Percentiles rank a stretch among this genome's conserved stretches.
Evolutionary conservation across 2,113 vertebrate species (phyloP).

Genomic region (Triplophysa rosa): DNA sequence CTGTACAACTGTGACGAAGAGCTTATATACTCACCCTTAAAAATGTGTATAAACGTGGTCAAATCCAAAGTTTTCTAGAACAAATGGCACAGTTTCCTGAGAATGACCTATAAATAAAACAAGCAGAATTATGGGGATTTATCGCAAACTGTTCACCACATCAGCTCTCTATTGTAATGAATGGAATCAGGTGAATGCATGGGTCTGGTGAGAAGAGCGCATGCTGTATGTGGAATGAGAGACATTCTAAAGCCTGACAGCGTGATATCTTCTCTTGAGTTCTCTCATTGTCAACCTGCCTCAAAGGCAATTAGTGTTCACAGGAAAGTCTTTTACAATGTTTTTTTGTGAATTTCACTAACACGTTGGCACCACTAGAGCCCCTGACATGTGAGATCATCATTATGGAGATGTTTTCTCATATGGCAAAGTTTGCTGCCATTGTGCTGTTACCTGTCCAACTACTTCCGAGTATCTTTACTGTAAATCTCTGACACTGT

Average conservation of each 20-base stretch:
- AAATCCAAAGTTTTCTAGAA: not conserved
- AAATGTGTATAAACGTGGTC: no score
- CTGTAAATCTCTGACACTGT: not conserved
- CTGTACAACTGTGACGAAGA: no score
- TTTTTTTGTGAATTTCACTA: not conserved
- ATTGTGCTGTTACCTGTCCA: not conserved
- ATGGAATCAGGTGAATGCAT: constrained; percentile 1
- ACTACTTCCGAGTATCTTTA: not conserved
- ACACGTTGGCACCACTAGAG: not conserved
- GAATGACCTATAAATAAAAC: not conserved
- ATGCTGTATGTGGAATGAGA: not conserved
- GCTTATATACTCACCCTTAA: no score
- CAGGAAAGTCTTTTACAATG: not conserved
- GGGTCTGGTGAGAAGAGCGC: constrained; percentile 8
- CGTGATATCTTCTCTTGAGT: not conserved
- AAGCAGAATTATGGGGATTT: constrained; percentile 38
- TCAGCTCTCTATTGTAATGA: constrained; percentile 43
- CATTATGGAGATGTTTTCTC: constrained; percentile 36
- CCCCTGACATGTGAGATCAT: not conserved
- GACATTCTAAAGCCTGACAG: constrained; percentile 1
- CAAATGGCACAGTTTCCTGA: not conserved
- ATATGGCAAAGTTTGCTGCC: not conserved
- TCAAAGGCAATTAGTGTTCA: not conserved
- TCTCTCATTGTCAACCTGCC: not conserved
- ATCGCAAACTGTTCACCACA: constrained; percentile 43